Base-by-base conservation (phyloP, 2,888 invertebrate species). In the Rhagonycha fulva region DNA sequence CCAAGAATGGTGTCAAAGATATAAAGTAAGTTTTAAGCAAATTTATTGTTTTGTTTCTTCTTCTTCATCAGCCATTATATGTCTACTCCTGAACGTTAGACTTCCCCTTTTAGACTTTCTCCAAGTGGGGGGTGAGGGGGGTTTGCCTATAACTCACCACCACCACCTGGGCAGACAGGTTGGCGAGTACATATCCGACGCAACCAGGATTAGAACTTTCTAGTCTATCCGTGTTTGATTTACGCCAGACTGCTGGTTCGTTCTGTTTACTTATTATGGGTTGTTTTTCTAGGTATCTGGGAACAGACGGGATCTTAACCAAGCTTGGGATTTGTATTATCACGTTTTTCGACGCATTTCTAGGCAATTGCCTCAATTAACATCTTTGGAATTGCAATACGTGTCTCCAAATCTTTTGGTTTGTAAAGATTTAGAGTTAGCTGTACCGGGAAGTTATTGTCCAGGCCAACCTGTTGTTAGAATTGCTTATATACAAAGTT, bases 301-400 rank as follows among this genome's bases (percentile, higher is more conserved):
- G 0, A 94, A 95, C 82, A 93, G 95, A 5, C 93, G 97, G 81
- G 99, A 99, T 85, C 88, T 99, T 80, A 98, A 98, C 86, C 98
- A 98, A 86, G 99, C 99, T 3, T 99, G 99, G 99, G 99, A 99
- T 87, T 91, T 98, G 60, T 99, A 99, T 89, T 99, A 99, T 89
- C 97, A 98, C 87, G 98, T 99, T 71, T 99, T 99, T 89, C 92
- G 98, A 28, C 93, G 98, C 82, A 99, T 99, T 86, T 96, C 98
- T 19, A 93, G 97, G 19, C 99, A 99, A 87, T 89, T 99, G 81
- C 97, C 98, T 3, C 96, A 96, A 86, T 88, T 97, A 62, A 97
- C 97, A 5, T 95, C 95, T 2, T 89, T 98, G 63, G 97, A 97
- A 88, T 89, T 98, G 82, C 98, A 98, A 85, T 98, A 98, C 87